A percentile compares a stretch with the other conserved stretches of the same genome.
phyloP scores from a whole-genome alignment of 23 tunicate genomes.

The Phallusia fumigata region DNA sequence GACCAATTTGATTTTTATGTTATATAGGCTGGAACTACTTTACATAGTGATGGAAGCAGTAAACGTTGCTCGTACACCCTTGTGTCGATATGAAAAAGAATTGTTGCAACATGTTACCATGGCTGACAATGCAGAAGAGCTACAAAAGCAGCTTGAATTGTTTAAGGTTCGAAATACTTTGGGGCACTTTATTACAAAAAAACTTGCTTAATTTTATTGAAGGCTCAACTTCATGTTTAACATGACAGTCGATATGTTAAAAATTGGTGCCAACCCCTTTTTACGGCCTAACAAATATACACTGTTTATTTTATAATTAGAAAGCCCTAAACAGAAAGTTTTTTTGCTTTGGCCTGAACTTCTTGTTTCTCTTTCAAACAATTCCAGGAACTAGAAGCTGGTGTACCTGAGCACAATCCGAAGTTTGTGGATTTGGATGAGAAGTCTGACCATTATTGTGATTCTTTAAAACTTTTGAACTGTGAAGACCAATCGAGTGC shows the following conservation, averaged over 20 bases:
- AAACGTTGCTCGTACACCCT: slow-evolving; percentile 18
- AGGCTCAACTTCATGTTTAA: too few relatives aligned
- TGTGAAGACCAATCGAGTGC: slow-evolving; percentile 27
- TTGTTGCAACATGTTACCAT: slow-evolving; percentile 54
- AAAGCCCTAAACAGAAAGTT: too few relatives aligned
- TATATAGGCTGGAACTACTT: slow-evolving; percentile 10
- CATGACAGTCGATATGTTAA: too few relatives aligned
- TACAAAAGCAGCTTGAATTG: slow-evolving; percentile 44
- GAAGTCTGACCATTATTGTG: slow-evolving; percentile 23
- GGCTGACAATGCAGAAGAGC: slow-evolving; percentile 57
- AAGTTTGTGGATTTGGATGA: slow-evolving; percentile 46
- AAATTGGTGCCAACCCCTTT: too few relatives aligned
- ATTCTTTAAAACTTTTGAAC: slow-evolving; percentile 10
- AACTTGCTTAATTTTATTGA: too few relatives aligned
- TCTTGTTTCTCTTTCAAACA: background rate
- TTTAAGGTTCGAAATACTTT: slow-evolving; percentile 36
- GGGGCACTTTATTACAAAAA: background rate
- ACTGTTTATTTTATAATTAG: too few relatives aligned
- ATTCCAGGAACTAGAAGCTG: slow-evolving; percentile 58
- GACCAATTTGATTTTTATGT: too few relatives aligned
- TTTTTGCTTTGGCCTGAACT: too few relatives aligned
- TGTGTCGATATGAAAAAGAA: slow-evolving; percentile 49
- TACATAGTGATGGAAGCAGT: slow-evolving; percentile 37
- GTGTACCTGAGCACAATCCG: slow-evolving; percentile 57
- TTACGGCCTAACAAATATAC: too few relatives aligned